phyloP scores from a whole-genome alignment of 64 coral and sea anemone genomes.

The Acropora tenuis region DNA sequence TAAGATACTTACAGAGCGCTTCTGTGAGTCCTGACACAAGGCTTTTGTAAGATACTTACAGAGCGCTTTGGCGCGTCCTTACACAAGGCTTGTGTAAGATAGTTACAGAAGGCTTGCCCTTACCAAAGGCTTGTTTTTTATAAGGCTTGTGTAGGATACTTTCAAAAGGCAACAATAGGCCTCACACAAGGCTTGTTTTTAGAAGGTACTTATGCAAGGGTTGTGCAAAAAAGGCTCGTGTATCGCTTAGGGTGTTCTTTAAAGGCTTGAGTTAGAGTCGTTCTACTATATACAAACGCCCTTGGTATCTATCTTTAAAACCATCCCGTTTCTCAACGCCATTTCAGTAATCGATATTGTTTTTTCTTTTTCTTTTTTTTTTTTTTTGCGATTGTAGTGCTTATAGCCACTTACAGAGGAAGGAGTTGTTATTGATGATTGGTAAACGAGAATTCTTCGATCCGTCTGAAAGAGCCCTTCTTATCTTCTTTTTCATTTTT shows the following conservation, averaged over 20 bases:
- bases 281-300: conserved; percentile 5
- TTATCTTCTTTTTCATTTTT: neutral
- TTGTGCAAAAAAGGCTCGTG: neutral
- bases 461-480: neutral
- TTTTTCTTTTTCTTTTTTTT: neutral
- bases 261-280: neutral
- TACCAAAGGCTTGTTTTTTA: neutral
- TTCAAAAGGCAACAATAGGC: neutral
- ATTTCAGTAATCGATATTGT: neutral
- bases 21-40: neutral
- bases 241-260: neutral
- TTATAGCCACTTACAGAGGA: conserved; percentile 6
- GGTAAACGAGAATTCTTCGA: neutral
- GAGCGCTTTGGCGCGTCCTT: neutral
- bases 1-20: neutral
- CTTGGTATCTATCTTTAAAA: neutral
- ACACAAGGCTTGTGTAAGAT: neutral
- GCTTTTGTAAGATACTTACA: neutral
- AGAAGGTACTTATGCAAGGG: neutral
- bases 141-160: neutral
- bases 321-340: neutral
- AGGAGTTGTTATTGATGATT: neutral
- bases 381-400: neutral
- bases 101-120: neutral
- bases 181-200: neutral